These are phyloP conservation scores for Pimephales promelas DNA, from an alignment of 2,113 vertebrate species.

Conservation along the genomic window DNA sequence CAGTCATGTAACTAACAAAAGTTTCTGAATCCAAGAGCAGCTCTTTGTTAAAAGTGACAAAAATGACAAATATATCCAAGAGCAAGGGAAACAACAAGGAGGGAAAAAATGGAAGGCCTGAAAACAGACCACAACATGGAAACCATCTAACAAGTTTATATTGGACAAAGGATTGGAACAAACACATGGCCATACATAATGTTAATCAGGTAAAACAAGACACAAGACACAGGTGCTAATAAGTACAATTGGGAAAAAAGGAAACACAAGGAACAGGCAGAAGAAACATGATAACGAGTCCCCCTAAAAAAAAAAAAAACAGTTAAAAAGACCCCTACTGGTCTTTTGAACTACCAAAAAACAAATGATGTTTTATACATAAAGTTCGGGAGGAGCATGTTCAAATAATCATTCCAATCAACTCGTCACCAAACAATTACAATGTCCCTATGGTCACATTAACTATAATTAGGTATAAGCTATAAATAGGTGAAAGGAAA, in stretches of 20 bases:
- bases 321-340: neutral
- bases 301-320: neutral
- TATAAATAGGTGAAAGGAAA: no score
- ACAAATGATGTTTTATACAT: no score
- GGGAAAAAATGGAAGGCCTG: neutral
- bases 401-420: no score
- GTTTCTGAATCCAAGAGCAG: neutral
- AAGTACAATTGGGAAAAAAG: neutral
- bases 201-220: constrained; percentile 13
- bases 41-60: neutral
- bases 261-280: constrained; percentile 9
- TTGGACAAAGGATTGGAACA: neutral
- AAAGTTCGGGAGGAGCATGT: no score
- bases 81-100: neutral
- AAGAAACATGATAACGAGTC: neutral
- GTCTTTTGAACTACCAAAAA: neutral
- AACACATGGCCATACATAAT: constrained; percentile 13
- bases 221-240: constrained; percentile 20
- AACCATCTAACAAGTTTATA: constrained; percentile 23
- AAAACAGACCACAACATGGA: constrained; percentile 20
- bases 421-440: no score
- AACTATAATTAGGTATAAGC: no score
- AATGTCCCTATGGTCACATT: no score
- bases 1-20: neutral
- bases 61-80: neutral